A percentile compares a stretch with the other conserved stretches of the same genome.
Conservation (phyloP, 53 echinoderm and acorn worm species). For the Holothuria leucospilota region DNA sequence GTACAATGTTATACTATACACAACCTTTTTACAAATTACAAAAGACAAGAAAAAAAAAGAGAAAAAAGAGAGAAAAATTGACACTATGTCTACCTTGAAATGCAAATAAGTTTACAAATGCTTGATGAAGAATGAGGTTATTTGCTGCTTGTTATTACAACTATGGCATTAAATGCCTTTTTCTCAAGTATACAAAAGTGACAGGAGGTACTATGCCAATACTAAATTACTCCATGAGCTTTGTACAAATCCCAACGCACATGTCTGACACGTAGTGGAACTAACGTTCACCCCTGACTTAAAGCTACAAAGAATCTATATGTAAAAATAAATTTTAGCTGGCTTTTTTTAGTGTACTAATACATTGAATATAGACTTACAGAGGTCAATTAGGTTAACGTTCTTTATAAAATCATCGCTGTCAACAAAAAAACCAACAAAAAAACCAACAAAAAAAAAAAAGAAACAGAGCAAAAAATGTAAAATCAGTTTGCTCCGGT, state of each 20-base stretch:
- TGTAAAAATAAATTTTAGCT: slow-evolving; percentile 11
- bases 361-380: slow-evolving; percentile 12
- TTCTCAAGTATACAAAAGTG: background rate
- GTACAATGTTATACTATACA: slow-evolving; percentile 56
- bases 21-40: slow-evolving; percentile 41
- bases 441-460: background rate
- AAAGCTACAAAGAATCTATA: background rate
- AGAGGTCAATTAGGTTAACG: background rate
- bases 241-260: no score
- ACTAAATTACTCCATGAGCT: slow-evolving; percentile 29
- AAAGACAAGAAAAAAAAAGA: slow-evolving; percentile 5
- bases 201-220: slow-evolving; percentile 19
- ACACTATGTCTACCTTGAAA: slow-evolving; percentile 23
- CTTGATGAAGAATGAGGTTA: background rate
- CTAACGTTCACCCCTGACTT: no score
- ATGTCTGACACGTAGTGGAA: no score
- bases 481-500: background rate
- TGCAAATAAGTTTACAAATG: slow-evolving; percentile 18
- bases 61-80: no score
- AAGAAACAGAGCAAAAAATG: background rate
- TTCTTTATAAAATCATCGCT: background rate
- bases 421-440: background rate
- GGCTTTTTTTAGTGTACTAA: background rate
- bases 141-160: background rate
- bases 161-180: slow-evolving; percentile 19